Evolutionary conservation across 92 coral and sea anemone species (phyloP), one percentile per base, ranked within the genome.

Genomic region (Montipora capitata): DNA sequence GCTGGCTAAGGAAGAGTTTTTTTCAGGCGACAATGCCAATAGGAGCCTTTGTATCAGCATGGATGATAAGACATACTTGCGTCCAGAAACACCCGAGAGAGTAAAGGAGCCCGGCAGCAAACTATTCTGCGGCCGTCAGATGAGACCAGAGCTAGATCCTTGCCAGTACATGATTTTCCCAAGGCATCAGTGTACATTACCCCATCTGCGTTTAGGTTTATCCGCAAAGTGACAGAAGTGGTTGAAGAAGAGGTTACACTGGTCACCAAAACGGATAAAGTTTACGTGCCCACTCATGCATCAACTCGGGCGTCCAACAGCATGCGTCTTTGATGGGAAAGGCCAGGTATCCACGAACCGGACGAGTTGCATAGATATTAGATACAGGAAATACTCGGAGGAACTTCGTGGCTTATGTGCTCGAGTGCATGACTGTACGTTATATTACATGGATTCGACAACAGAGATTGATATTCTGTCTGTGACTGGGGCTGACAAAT

Each of bases 1-100:
- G 77, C 88, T 81, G 63, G 87, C 88, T 20, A 88, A 75, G 61
- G 88, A 88, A 59, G 83, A 65, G 51, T 88, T 81, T 43, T 81
- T 88, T 39, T 75, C 92, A 14, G 75, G 35, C 49, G 27, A 11
- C 35, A 83, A 83, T 44, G 70, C 45, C 17, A 39, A 64, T 45
- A 0, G 56, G 18, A 76, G 84, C 73, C 85, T 89, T 7, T 83
- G 89, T 44, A 77, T 66, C 9, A 84, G 85, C 58, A 90, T 84
- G 86, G 88, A 83, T 65, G 84, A 89, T 67, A 88, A 88, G 78
- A 83, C 84, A 11, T 88, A 88, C 48, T 54, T 89, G 48, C 85
- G 85, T 12, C 93, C 89, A 18, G 86, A 83, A 68, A 89, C 89
- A 57, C 77, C 85, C 18, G 93, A 88, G 77, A 84, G 70, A 68